Evolutionary conservation across 2,113 vertebrate species (phyloP).

Genomic region (Tychaedon coryphoeus): DNA sequence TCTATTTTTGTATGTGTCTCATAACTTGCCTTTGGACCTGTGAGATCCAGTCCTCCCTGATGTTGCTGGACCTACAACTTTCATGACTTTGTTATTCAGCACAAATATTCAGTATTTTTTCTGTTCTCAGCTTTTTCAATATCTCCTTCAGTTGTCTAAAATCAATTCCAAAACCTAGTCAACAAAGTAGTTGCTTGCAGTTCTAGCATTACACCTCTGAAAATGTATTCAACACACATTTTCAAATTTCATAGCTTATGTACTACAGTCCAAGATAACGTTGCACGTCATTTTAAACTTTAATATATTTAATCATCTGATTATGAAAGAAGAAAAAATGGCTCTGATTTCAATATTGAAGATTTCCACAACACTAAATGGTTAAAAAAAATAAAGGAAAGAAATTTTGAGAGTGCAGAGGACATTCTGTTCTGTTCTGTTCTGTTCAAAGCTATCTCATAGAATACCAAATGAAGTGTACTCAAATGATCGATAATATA

Average conservation of each 20-base stretch:
- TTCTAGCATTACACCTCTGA: neutral
- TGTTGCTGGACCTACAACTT: neutral
- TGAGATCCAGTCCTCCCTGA: neutral
- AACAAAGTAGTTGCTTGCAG: neutral
- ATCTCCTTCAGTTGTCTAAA: neutral
- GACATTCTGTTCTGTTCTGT: neutral
- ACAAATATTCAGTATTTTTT: neutral
- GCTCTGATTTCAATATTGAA: neutral
- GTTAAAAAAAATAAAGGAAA: neutral
- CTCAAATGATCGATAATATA: neutral
- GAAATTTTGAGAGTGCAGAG: neutral
- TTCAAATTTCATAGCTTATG: neutral
- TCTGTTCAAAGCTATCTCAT: neutral
- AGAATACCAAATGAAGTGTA: constrained; percentile 5
- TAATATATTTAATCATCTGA: neutral
- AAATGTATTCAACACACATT: neutral
- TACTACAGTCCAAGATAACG: neutral
- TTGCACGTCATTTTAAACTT: neutral
- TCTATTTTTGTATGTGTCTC: neutral
- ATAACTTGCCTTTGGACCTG: neutral
- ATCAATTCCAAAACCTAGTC: neutral
- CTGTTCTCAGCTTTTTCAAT: neutral
- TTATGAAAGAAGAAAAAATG: neutral
- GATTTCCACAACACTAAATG: neutral
- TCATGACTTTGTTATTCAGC: neutral